These are phyloP conservation scores for Lamellibrachia satsuma DNA, from an alignment of 2,888 invertebrate species.

Conservation along the genomic window DNA sequence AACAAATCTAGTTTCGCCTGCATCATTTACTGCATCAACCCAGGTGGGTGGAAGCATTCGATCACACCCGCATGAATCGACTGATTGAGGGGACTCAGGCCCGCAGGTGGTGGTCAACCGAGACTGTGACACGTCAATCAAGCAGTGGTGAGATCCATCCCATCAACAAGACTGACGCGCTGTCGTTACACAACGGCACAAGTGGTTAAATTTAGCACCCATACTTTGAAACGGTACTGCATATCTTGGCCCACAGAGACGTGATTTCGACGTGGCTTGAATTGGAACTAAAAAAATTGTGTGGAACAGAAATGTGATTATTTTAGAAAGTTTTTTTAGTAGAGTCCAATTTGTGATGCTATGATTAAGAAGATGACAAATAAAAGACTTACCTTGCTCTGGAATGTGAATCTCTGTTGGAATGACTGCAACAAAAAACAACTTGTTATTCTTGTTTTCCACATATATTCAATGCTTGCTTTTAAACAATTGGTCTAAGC, in stretches of 20 bases:
- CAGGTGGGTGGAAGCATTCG: background rate
- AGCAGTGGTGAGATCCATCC: background rate
- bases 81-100: background rate
- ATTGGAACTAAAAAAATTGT: background rate
- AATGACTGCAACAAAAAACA: conserved; percentile 75
- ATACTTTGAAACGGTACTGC: background rate
- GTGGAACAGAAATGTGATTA: too few species aligned
- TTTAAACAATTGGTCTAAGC: too few species aligned
- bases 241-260: background rate
- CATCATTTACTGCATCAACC: background rate
- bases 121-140: background rate
- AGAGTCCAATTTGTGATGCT: background rate
- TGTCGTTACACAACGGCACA: background rate
- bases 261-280: background rate
- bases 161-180: background rate
- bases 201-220: background rate
- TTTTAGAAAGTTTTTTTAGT: too few species aligned
- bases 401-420: conserved; percentile 91
- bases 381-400: conserved; percentile 66
- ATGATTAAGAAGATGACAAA: background rate
- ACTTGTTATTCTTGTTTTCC: background rate
- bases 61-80: background rate
- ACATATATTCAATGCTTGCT: too few species aligned
- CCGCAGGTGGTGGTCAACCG: background rate
- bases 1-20: conserved; percentile 6